Evolutionary conservation across 1,140 invertebrate species (phyloP), one percentile per base, ranked within the genome.

Genomic region (Asbolus verrucosus): DNA sequence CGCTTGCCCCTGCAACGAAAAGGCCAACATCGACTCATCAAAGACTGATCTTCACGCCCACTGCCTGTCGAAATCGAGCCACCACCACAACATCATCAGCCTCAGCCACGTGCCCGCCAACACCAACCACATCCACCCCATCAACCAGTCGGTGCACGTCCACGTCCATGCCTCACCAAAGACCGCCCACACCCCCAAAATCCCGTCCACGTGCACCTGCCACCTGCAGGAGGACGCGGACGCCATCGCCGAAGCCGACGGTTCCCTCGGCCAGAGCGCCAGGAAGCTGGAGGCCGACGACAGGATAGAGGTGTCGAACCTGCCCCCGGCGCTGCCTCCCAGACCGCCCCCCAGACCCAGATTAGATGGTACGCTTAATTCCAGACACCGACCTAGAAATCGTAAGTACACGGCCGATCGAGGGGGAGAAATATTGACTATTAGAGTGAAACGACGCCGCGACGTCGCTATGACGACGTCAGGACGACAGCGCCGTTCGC

Each of bases 291-390:
- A 81, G 8, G 72, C 75, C 4, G 79, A 81, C 39, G 80, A 81
- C 70, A 69, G 79, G 18, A 81, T 81, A 59, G 80, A 81, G 67
- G 75, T 81, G 6, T 80, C 77, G 1, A 80, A 80, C 14, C 63
- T 81, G 43, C 80, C 80, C 13, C 80, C 80, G 6, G 80, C 80
- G n/a, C 67, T 81, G 54, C 80, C 80, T 0, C 80, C 80, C 16
- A 60, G 80, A 67, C 80, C 80, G 3, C 80, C 80, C n/a, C 80
- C 80, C 11, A 75, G 80, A 60, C 79, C 79, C 1, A 70, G 80
- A 65, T 76, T 73, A 36, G 80, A 81, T 33, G 79, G 74, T 3
- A 77, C 74, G 27, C 63, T 78, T 21, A 77, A 73, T 62, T 73
- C 77, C 1, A 76, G 79, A 50, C 71, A 73, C 67, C 38, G 74